Evolutionary conservation across 2,888 invertebrate species (phyloP), one percentile per base, ranked within the genome.

Genomic region (Palloptera scutellata): DNA sequence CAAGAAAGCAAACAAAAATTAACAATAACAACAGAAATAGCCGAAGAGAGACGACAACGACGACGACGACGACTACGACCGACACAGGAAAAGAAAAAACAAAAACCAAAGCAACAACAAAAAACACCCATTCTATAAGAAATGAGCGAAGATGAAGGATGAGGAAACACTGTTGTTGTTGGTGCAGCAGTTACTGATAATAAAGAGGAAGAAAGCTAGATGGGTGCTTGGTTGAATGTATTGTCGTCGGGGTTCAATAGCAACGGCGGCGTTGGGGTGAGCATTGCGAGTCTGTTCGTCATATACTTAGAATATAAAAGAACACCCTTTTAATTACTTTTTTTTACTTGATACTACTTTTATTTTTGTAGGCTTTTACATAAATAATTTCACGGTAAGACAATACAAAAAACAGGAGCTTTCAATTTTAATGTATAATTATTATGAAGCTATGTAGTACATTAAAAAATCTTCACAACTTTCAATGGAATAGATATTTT

Each of bases 21-120:
- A 61, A 43, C 67, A 68, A 61, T 52, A 67, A 41, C n/a, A 52
- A 65, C 61, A 65, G 64, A 61, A 19, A 66, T 54, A 66, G 55
- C 59, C 60, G 48, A 52, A 59, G 30, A 58, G 62, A 64, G 48
- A 69, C 55, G 63, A 67, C 61, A 70, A 71, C 66, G 65, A 68
- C 72, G 64, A 48, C 63, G 54, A 64, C 55, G 15, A 40, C 64
- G 17, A 48, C 20, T 42, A 40, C 51, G 12, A 10, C 6, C 20
- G 17, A 64, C 53, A 15, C 13, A 40, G 8, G 43, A 19, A 45
- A 30, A 63, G 54, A 48, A 48, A 58, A 40, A 63, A 63, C 51
- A 42, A 58, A 57, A 58, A 58, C 41, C 51, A 19, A 58, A 57
- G 40, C 45, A 64, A 55, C n/a, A n/a, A n/a, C n/a, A 41, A 55